Percentiles rank a stretch among this genome's conserved stretches.
Conservation (phyloP, 2,888 invertebrate genomes). For the Dromius quadrimaculatus region DNA sequence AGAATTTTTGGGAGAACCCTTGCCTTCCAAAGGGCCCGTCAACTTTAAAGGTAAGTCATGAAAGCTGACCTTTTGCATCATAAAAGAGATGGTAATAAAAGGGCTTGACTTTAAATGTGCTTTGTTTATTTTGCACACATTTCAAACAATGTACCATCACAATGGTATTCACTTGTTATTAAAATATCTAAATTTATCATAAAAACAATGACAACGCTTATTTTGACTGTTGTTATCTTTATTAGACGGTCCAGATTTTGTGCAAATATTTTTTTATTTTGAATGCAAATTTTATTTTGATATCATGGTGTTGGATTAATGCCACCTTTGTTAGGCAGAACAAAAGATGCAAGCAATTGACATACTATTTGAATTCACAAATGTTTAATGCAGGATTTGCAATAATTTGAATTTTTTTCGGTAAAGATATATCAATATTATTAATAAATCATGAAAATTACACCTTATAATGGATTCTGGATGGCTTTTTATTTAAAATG, state of each 20-base stretch:
- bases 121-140: constrained; percentile 17
- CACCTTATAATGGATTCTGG: too few species aligned
- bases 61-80: constrained; percentile 41
- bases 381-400: too few species aligned
- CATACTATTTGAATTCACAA: too few species aligned
- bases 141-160: not conserved
- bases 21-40: constrained; percentile 48
- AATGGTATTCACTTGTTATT: not conserved
- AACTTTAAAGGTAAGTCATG: constrained; percentile 45
- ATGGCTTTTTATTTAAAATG: too few species aligned
- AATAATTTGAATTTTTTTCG: too few species aligned
- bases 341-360: constrained; percentile 33
- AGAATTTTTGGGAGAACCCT: constrained; percentile 37
- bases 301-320: constrained; percentile 24
- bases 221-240: too few species aligned
- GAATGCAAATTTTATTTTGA: constrained; percentile 1
- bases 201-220: not conserved
- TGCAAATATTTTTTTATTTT: not conserved
- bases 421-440: too few species aligned
- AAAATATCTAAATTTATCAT: too few species aligned
- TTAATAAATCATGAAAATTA: too few species aligned
- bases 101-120: constrained; percentile 34
- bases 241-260: not conserved
- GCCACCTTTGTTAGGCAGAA: constrained; percentile 36
- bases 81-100: constrained; percentile 22